Percentiles rank a stretch among this genome's conserved stretches.
Conservation (phyloP, 2,113 vertebrate genomes). For the Pteropus alecto region DNA sequence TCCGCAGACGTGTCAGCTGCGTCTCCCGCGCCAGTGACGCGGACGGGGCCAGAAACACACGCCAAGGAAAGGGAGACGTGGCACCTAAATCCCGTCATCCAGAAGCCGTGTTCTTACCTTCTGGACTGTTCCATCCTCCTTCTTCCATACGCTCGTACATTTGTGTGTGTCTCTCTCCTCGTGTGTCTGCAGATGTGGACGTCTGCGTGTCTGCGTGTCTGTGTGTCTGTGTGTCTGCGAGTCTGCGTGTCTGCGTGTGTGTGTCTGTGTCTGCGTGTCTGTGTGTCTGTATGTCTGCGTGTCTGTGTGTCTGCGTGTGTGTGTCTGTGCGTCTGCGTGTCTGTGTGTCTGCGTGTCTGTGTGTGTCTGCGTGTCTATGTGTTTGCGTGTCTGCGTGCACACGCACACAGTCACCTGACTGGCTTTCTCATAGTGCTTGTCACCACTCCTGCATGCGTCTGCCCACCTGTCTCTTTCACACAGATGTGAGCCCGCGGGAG, state of each 20-base stretch:
- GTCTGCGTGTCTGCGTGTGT: accelerated
- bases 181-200: accelerated
- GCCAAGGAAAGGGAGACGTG: accelerated
- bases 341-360: too few species aligned
- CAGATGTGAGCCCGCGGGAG: too few species aligned
- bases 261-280: too few species aligned
- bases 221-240: too few species aligned
- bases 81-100: accelerated
- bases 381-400: accelerated
- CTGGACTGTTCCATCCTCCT: too few species aligned
- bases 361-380: too few species aligned
- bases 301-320: accelerated
- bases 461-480: not conserved
- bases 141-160: accelerated
- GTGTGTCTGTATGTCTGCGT: too few species aligned
- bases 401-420: accelerated
- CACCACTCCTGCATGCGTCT: accelerated
- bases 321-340: too few species aligned
- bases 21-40: accelerated
- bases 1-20: accelerated
- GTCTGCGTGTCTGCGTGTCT: too few species aligned
- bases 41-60: accelerated
- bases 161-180: accelerated
- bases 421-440: accelerated
- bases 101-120: accelerated